Percentiles rank a stretch among this genome's conserved stretches.
Conservation (phyloP, 1,140 invertebrate genomes). For the Helicoverpa armigera region DNA sequence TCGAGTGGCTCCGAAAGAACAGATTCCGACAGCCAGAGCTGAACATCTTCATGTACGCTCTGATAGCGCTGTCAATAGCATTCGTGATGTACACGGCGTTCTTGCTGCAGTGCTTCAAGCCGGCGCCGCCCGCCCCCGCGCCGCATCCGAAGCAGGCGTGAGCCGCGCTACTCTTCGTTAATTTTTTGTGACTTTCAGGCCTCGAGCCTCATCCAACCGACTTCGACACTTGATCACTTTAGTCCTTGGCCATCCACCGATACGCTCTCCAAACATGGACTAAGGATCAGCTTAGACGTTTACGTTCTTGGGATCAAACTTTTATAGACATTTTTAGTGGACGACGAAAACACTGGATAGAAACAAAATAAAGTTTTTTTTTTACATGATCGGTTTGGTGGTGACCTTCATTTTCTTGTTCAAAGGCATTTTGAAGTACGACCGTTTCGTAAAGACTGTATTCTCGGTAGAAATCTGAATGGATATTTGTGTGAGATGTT, state of each 20-base stretch:
- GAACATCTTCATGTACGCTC: conserved; percentile 97
- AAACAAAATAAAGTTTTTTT: conserved; percentile 18
- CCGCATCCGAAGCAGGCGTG: conserved; percentile 90
- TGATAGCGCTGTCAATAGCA: conserved; percentile 93
- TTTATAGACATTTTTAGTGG: conserved; percentile 56
- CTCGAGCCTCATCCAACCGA: conserved; percentile 45
- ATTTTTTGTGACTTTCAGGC: conserved; percentile 52
- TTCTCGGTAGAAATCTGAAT: conserved; percentile 59
- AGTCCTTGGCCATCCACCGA: conserved; percentile 49
- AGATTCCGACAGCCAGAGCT: conserved; percentile 97
- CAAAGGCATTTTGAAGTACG: conserved; percentile 66
- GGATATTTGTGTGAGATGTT: conserved; percentile 63
- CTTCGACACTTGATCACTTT: conserved; percentile 49
- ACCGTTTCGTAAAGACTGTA: conserved; percentile 72
- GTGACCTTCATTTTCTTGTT: conserved; percentile 54
- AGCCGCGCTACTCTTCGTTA: conserved; percentile 57
- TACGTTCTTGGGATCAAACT: conserved; percentile 76
- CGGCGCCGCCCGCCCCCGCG: conserved; percentile 86
- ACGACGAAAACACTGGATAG: conserved; percentile 53
- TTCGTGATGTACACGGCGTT: conserved; percentile 97
- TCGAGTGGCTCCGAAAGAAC: conserved; percentile 97
- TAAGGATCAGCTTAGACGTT: conserved; percentile 57
- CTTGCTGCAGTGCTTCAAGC: conserved; percentile 95
- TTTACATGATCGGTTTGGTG: conserved; percentile 6
- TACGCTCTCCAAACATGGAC: conserved; percentile 40